phyloP scores from a whole-genome alignment of 2,888 invertebrate species.

The Platycnemis pennipes region DNA sequence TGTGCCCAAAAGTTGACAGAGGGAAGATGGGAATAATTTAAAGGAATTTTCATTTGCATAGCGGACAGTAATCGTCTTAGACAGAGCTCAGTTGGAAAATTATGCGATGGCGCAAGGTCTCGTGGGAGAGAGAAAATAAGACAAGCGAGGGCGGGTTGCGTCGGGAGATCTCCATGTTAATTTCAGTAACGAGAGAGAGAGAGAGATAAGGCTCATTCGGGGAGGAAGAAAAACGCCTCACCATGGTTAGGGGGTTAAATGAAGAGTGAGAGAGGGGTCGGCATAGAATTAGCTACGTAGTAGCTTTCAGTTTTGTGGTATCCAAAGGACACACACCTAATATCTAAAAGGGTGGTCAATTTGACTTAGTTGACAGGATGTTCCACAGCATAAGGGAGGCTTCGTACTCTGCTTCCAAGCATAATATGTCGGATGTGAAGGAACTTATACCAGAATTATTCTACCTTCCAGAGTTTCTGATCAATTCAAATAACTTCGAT shows the following conservation, averaged over 20 bases:
- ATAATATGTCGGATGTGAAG: conserved; percentile 99
- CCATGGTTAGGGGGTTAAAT: too few relatives aligned
- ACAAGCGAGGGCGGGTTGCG: not conserved
- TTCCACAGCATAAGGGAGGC: conserved; percentile 98
- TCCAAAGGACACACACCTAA: too few relatives aligned
- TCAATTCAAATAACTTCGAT: conserved; percentile 97
- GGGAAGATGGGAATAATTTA: not conserved
- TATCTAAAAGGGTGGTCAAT: conserved; percentile 99
- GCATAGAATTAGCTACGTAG: too few relatives aligned
- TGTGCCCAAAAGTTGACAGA: not conserved
- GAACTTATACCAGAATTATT: conserved; percentile 99
- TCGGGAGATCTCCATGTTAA: not conserved
- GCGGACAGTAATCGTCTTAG: not conserved
- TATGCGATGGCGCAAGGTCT: not conserved
- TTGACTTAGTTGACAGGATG: conserved; percentile 99
- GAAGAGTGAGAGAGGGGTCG: too few relatives aligned
- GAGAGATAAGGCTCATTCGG: not conserved
- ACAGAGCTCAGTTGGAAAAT: not conserved
- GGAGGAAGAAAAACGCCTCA: not conserved
- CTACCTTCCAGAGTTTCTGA: conserved; percentile 97
- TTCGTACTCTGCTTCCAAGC: conserved; percentile 97
- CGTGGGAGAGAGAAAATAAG: conserved; percentile 3
- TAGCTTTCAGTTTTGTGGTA: too few relatives aligned
- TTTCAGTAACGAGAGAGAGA: not conserved
- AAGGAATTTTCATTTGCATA: not conserved